Percentiles rank a stretch among this genome's conserved stretches.
Evolutionary conservation across 2,113 vertebrate genomes (phyloP).

Genomic region (Gopherus flavomarginatus): DNA sequence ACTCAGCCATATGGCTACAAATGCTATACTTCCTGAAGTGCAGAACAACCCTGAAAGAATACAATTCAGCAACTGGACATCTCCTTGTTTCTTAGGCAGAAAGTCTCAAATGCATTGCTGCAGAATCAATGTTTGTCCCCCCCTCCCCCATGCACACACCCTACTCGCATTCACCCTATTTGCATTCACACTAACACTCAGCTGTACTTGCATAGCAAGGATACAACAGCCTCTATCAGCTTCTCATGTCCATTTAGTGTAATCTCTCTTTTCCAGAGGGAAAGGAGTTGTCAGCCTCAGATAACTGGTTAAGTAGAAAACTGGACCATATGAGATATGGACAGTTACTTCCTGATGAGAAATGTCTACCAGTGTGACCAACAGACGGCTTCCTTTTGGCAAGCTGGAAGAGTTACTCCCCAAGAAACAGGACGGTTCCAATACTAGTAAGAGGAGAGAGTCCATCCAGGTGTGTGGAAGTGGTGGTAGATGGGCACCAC

Average conservation of each 20-base stretch:
- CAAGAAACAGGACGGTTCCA: background rate
- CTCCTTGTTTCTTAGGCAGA: background rate
- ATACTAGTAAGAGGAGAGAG: background rate
- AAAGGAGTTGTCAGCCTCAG: background rate
- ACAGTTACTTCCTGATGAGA: background rate
- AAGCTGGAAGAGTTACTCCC: background rate
- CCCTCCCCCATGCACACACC: background rate
- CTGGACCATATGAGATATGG: background rate
- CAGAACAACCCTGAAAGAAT: background rate
- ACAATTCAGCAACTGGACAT: background rate
- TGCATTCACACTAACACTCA: background rate
- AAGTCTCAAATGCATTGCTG: background rate
- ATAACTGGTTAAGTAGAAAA: background rate
- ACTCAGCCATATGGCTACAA: fast-evolving
- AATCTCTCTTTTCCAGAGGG: background rate
- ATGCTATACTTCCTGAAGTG: fast-evolving
- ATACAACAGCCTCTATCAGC: background rate
- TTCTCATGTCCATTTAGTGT: background rate
- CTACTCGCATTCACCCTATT: background rate
- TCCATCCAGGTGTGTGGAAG: background rate
- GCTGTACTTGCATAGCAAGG: background rate
- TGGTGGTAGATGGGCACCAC: background rate
- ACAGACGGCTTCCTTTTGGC: background rate
- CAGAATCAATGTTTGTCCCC: background rate
- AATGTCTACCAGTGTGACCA: background rate